Evolutionary conservation across 2,113 vertebrate species (phyloP), one percentile per base, ranked within the genome.

Genomic region (Alouatta palliata): DNA sequence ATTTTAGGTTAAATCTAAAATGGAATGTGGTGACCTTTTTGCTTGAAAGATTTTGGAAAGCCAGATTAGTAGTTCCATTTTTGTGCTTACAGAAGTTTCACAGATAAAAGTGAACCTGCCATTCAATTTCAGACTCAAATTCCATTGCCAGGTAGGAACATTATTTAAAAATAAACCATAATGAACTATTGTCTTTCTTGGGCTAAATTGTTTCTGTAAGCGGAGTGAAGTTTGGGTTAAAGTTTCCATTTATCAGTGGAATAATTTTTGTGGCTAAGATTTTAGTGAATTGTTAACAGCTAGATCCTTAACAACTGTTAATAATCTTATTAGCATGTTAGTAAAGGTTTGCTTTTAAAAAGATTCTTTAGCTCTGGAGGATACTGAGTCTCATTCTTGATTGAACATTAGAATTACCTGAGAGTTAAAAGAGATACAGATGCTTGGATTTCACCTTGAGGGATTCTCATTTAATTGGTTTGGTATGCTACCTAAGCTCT

Each of bases 1-100:
- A 83, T 93, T 97, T 90, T 94, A 88, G 70, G 30, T 91, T 97
- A 91, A 96, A 75, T 87, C 49, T n/a, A 91, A 96, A 89, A 87
- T 95, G 45, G 56, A 52, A 32, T 93, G 66, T 95, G 37, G 35
- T 93, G 84, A 45, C 9, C 27, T 84, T 90, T 93, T 64, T 87
- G 54, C n/a, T 91, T 93, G 52, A 84, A 94, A 91, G 49, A 87
- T 94, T 97, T 97, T 95, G 56, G 80, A 95, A 94, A 88, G 47
- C 16, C 70, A 71, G 71, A 95, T 90, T 91, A 90, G 52, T 92
- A 85, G 20, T 90, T 92, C n/a, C 9, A 27, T 87, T 95, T 93
- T 93, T 96, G 30, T 68, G 88, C 43, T 37, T 85, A 54, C 37
- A 45, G n/a, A 93, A 58, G 20, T 90, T 96, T 87, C 49, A 90